Conservation (phyloP, 2,888 invertebrate species). For the Chloromyia formosa region DNA sequence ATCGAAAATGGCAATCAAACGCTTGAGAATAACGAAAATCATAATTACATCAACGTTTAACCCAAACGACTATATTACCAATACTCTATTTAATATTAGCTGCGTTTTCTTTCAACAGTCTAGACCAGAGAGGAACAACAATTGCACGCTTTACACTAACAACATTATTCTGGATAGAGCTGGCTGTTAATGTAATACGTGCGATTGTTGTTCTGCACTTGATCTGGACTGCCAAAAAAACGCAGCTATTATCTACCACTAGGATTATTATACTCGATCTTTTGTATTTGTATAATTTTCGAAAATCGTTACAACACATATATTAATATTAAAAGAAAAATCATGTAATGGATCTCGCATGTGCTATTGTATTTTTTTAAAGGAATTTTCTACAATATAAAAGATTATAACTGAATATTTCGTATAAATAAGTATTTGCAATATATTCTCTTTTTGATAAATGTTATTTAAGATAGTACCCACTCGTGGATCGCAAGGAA, state of each 20-base stretch:
- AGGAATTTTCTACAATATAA: not conserved
- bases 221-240: too few relatives aligned
- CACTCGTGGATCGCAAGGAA: not conserved
- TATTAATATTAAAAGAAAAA: slow-evolving; percentile 8
- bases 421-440: not conserved
- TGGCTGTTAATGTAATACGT: too few relatives aligned
- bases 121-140: too few relatives aligned
- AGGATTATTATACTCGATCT: not conserved
- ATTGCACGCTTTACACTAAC: too few relatives aligned
- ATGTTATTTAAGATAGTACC: not conserved
- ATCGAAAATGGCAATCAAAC: not conserved
- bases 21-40: slow-evolving; percentile 29
- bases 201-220: too few relatives aligned
- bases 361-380: slow-evolving; percentile 18
- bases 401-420: slow-evolving; percentile 3
- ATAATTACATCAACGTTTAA: slow-evolving; percentile 39
- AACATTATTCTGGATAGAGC: too few relatives aligned
- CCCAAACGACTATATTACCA: not conserved
- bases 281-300: too few relatives aligned
- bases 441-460: not conserved
- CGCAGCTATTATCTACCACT: not conserved
- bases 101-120: too few relatives aligned
- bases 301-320: too few relatives aligned
- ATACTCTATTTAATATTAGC: not conserved
- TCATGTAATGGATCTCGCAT: slow-evolving; percentile 39